Evolutionary conservation across 37 sponge, comb jelly and placozoan genomes (phyloP).

Genomic region (Agelas oroides): DNA sequence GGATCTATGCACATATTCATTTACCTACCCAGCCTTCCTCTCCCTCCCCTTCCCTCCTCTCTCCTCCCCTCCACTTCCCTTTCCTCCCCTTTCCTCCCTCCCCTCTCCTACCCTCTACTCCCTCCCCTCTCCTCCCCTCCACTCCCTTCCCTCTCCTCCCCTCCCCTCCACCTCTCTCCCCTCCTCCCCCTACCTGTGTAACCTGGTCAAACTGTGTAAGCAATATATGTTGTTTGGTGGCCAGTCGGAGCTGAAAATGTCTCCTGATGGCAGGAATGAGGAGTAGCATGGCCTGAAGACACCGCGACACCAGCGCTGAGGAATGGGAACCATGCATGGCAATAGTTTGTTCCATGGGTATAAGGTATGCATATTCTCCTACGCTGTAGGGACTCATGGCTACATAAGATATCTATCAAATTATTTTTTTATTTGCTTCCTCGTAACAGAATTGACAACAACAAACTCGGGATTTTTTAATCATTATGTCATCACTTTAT

Average conservation of each 20-base stretch:
- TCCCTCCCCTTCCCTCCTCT: too few relatives aligned
- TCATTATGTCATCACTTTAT: too few relatives aligned
- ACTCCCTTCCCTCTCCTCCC: too few relatives aligned
- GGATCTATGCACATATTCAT: too few relatives aligned
- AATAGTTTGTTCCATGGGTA: background rate
- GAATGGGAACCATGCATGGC: background rate
- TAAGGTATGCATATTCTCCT: background rate
- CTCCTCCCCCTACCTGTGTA: constrained; percentile 27
- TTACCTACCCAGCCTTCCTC: too few relatives aligned
- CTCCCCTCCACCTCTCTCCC: too few relatives aligned
- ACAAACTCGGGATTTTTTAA: too few relatives aligned
- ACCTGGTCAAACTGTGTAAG: constrained; percentile 82
- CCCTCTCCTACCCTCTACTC: background rate
- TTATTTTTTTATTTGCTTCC: background rate
- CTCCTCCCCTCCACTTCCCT: background rate
- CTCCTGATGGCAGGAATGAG: constrained; percentile 69
- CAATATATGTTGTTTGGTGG: constrained; percentile 68
- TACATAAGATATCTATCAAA: too few relatives aligned
- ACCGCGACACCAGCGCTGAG: constrained; percentile 80
- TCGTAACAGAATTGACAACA: too few relatives aligned
- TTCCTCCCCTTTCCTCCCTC: too few relatives aligned
- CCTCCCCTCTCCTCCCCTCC: too few relatives aligned
- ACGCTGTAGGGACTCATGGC: too few relatives aligned
- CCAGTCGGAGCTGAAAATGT: constrained; percentile 75
- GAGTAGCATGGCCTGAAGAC: constrained; percentile 78